Evolutionary conservation across 2,113 vertebrate genomes (phyloP).

Genomic region (Eleginops maclovinus): DNA sequence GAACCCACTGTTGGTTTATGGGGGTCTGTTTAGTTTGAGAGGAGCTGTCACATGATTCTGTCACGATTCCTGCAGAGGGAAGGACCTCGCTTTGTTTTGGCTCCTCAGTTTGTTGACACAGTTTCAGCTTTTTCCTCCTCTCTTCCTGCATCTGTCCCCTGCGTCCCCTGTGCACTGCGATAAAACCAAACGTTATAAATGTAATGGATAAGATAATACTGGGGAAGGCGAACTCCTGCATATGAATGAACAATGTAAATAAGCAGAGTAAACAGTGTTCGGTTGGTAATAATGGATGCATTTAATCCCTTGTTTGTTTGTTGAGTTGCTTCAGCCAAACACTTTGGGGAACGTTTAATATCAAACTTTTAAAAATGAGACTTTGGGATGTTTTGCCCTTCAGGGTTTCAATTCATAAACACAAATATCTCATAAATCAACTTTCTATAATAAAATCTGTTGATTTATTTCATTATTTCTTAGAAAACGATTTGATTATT

Average conservation of each 20-base stretch:
- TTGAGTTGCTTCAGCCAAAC: conserved; percentile 29
- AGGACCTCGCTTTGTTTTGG: not conserved
- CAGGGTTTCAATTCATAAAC: not conserved
- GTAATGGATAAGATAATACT: not conserved
- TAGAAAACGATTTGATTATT: not conserved
- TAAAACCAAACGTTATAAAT: not conserved
- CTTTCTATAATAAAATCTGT: not conserved
- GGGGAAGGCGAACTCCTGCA: not conserved
- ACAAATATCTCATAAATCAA: not conserved
- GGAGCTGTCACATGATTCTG: conserved; percentile 14
- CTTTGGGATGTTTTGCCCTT: not conserved
- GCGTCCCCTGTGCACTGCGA: not conserved
- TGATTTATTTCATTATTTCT: not conserved
- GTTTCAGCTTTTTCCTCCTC: conserved; percentile 3
- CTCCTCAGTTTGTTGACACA: not conserved
- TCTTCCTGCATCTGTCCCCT: not conserved
- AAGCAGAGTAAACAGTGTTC: not conserved
- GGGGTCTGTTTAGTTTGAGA: conserved; percentile 8
- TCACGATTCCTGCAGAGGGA: conserved; percentile 13
- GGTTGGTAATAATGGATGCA: not conserved
- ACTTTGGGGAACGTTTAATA: not conserved
- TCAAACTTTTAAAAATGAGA: not conserved
- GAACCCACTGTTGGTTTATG: conserved; percentile 10
- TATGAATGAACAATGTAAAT: not conserved
- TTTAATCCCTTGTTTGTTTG: conserved; percentile 11